Percentiles rank a stretch among this genome's conserved stretches.
These are phyloP conservation scores for Apogon hyalosoma DNA, from an alignment of 2,797 vertebrate genomes.

Conservation along the genomic window DNA sequence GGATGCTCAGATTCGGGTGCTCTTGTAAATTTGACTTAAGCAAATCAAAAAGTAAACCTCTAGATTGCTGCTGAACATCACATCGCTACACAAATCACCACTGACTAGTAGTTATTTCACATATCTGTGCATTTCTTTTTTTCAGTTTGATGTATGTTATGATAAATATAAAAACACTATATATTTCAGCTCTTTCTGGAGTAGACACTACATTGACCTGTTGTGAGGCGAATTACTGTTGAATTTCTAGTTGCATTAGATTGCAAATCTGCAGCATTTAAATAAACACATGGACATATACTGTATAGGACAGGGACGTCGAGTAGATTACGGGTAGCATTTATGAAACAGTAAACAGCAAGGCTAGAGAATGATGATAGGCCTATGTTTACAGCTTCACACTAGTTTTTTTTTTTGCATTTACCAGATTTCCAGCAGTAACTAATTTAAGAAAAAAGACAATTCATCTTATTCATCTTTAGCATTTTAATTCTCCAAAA, in stretches of 20 bases:
- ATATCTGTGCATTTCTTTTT: slow-evolving; percentile 74
- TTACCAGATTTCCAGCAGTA: slow-evolving; percentile 61
- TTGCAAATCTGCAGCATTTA: slow-evolving; percentile 65
- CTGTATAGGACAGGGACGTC: slow-evolving; percentile 87
- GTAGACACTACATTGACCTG: slow-evolving; percentile 73
- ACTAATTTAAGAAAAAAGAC: slow-evolving; percentile 45
- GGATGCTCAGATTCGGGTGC: slow-evolving; percentile 38
- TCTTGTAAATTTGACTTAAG: slow-evolving; percentile 14
- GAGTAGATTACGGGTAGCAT: slow-evolving; percentile 96
- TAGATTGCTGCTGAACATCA: slow-evolving; percentile 57
- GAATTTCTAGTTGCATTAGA: slow-evolving; percentile 70
- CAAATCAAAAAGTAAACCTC: slow-evolving; percentile 12
- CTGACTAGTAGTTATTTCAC: slow-evolving; percentile 70
- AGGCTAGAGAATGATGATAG: slow-evolving; percentile 78
- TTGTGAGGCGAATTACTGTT: slow-evolving; percentile 78
- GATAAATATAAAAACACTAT: too few relatives aligned
- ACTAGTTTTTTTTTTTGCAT: slow-evolving; percentile 65
- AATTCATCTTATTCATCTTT: slow-evolving; percentile 50
- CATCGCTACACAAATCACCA: slow-evolving; percentile 52
- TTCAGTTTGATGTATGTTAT: slow-evolving; percentile 46
- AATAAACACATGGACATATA: slow-evolving; percentile 66
- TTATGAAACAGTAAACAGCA: slow-evolving; percentile 88
- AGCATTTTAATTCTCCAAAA: slow-evolving; percentile 71
- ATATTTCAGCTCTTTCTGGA: slow-evolving; percentile 49
- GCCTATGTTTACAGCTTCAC: slow-evolving; percentile 86